A percentile compares a stretch with the other conserved stretches of the same genome.
Conservation (phyloP, 2,888 invertebrate genomes). For the Agrotis segetum region DNA sequence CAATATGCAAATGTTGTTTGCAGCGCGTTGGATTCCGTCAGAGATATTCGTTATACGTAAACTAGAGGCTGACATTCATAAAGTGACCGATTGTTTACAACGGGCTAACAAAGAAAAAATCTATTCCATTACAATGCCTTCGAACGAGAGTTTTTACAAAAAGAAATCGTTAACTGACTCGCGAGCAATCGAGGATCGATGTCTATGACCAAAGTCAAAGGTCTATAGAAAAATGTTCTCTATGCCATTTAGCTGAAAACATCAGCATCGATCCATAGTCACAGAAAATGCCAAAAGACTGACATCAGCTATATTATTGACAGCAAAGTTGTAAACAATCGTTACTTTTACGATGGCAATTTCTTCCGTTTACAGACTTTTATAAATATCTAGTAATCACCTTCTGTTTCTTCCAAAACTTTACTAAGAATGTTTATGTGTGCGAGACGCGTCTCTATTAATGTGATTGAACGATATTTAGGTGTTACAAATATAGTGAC, state of each 20-base stretch:
- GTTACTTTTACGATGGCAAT: conserved; percentile 47
- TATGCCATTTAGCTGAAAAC: conserved; percentile 31
- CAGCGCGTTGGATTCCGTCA: conserved; percentile 64
- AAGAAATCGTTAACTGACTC: conserved; percentile 41
- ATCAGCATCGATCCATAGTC: conserved; percentile 31
- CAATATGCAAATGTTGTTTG: conserved; percentile 58
- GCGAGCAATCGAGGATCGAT: conserved; percentile 23
- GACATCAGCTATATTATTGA: conserved; percentile 49
- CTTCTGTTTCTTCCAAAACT: conserved; percentile 54
- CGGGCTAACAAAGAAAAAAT: conserved; percentile 13
- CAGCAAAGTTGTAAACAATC: conserved; percentile 47
- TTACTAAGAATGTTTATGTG: conserved; percentile 56
- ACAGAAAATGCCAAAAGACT: conserved; percentile 54
- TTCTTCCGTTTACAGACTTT: conserved; percentile 58
- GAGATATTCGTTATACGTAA: conserved; percentile 64
- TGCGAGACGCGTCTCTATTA: conserved; percentile 63
- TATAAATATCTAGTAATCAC: conserved; percentile 54
- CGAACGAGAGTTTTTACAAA: conserved; percentile 49
- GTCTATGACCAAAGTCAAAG: conserved; percentile 12
- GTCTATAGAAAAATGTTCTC: conserved; percentile 15
- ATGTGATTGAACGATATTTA: conserved; percentile 67
- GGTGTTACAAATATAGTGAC: conserved; percentile 72
- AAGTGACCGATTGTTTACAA: conserved; percentile 53
- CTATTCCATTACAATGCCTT: conserved; percentile 58
- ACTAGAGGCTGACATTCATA: conserved; percentile 49